phyloP scores from a whole-genome alignment of 2,797 vertebrate genomes.

The Mus spretus region DNA sequence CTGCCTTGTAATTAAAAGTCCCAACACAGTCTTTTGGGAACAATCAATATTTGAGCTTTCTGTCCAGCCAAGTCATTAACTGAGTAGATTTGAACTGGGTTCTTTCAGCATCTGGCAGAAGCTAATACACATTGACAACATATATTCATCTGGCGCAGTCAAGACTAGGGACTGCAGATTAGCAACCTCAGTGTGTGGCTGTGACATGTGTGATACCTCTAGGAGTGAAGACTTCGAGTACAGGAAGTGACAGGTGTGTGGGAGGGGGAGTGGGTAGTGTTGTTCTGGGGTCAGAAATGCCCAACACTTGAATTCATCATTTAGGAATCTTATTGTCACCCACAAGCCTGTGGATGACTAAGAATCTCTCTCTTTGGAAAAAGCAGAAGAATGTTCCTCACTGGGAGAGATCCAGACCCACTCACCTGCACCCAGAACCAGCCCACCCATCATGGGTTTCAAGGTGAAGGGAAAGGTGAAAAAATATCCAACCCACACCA shows the following conservation, averaged over 20 bases:
- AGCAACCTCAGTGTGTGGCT: neutral
- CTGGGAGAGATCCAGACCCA: neutral
- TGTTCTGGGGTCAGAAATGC: neutral
- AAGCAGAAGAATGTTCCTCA: neutral
- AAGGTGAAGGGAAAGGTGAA: neutral
- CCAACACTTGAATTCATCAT: neutral
- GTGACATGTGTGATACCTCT: neutral
- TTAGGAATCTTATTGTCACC: constrained; percentile 10
- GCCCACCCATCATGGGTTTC: neutral
- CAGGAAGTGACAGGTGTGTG: neutral
- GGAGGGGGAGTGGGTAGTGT: neutral
- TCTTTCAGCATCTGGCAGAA: neutral
- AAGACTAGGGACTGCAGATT: neutral
- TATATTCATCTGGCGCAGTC: neutral
- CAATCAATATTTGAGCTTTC: neutral
- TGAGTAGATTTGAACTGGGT: neutral
- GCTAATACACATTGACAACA: rapidly evolving
- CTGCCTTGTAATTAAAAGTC: neutral
- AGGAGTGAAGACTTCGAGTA: neutral
- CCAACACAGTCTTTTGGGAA: neutral
- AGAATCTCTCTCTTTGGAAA: neutral
- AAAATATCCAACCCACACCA: neutral
- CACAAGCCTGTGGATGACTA: neutral
- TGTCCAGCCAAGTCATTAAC: neutral
- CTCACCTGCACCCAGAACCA: neutral